These are phyloP conservation scores for Atrichornis clamosus DNA, from an alignment of 2,113 vertebrate genomes.

Conservation along the genomic window DNA sequence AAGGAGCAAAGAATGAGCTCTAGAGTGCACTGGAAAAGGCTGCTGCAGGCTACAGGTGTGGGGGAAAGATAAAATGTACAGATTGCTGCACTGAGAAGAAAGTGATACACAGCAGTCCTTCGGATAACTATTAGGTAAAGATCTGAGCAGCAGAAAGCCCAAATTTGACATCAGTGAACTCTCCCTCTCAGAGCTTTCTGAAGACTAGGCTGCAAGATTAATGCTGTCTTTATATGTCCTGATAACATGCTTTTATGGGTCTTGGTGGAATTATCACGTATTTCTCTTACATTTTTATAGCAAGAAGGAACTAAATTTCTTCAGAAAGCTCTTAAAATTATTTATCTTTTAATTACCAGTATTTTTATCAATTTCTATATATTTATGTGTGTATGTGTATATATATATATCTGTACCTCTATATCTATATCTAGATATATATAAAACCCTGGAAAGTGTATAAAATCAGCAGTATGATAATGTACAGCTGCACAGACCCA, in stretches of 20 bases:
- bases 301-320: not conserved
- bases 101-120: not conserved
- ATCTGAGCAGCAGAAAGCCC: not conserved
- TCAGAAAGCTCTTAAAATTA: not conserved
- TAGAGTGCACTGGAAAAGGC: accelerated
- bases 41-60: not conserved
- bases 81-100: not conserved
- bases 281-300: not conserved
- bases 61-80: not conserved
- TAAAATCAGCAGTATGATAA: not conserved
- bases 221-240: not conserved
- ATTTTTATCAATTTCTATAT: not conserved
- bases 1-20: not conserved
- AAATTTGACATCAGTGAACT: not conserved
- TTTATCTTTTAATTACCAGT: not conserved
- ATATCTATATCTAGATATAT: not conserved
- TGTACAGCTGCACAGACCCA: not conserved
- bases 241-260: not conserved
- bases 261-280: not conserved
- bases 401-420: accelerated
- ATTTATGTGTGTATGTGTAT: too few relatives aligned
- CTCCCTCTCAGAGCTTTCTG: not conserved
- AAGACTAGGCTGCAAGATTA: not conserved
- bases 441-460: not conserved
- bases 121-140: not conserved